Conservation (phyloP, 1,140 invertebrate genomes). For the Caenorhabditis elegans region DNA sequence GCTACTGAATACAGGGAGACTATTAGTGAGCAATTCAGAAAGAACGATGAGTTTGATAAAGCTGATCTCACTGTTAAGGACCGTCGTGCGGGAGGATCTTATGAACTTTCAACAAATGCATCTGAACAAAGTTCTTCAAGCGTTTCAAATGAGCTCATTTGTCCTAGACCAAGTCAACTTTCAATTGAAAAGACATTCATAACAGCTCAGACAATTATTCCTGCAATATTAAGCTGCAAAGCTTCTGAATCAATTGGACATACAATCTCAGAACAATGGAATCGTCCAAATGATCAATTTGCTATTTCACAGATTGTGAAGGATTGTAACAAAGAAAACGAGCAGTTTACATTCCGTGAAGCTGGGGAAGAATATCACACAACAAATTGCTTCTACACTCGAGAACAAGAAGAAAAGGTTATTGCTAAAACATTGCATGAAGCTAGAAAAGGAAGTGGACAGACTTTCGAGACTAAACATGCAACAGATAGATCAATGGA, state of each 20-base stretch:
- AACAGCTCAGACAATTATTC: slow-evolving; percentile 38
- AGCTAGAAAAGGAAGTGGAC: slow-evolving; percentile 13
- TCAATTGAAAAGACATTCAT: slow-evolving; percentile 34
- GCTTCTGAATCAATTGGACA: not conserved
- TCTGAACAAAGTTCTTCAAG: slow-evolving; percentile 25
- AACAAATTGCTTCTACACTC: slow-evolving; percentile 28
- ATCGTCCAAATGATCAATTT: slow-evolving; percentile 7
- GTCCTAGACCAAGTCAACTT: slow-evolving; percentile 38
- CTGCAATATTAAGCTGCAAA: slow-evolving; percentile 3
- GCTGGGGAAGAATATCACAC: slow-evolving; percentile 38
- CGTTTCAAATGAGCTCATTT: not conserved
- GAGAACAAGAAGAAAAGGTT: not conserved
- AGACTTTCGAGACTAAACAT: slow-evolving; percentile 29
- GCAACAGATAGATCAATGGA: not conserved
- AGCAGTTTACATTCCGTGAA: slow-evolving; percentile 19
- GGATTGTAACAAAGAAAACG: slow-evolving; percentile 11
- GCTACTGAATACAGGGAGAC: slow-evolving; percentile 5
- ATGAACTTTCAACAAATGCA: slow-evolving; percentile 23
- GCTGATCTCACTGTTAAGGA: slow-evolving; percentile 27
- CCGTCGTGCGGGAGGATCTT: slow-evolving; percentile 27
- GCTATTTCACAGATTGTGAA: not conserved
- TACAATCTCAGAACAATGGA: slow-evolving; percentile 13
- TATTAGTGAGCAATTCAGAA: slow-evolving; percentile 29
- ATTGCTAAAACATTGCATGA: slow-evolving; percentile 4
- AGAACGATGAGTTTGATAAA: not conserved